These are phyloP conservation scores for Drepana arcuata DNA, from an alignment of 1,140 invertebrate species.

Conservation along the genomic window DNA sequence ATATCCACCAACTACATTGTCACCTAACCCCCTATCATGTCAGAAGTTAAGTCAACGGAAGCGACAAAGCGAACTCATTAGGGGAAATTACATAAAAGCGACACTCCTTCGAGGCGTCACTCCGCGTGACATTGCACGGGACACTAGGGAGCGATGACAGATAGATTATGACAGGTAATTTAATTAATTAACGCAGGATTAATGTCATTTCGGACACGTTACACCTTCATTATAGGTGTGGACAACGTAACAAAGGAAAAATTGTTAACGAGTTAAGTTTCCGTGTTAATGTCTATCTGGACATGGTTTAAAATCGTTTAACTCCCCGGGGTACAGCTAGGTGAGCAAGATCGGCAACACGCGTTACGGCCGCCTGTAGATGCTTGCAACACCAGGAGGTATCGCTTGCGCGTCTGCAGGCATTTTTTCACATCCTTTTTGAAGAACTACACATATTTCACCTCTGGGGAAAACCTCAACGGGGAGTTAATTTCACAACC, in stretches of 20 bases:
- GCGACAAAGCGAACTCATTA: constrained; percentile 18
- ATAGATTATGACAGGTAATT: constrained; percentile 19
- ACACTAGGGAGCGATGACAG: constrained; percentile 15
- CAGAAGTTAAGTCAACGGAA: too few relatives aligned
- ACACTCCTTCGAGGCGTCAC: constrained; percentile 21
- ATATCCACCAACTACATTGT: too few relatives aligned
- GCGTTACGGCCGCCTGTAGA: not conserved
- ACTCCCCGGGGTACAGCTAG: too few relatives aligned
- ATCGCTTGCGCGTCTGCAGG: too few relatives aligned
- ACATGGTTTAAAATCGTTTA: too few relatives aligned
- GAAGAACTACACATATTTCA: too few relatives aligned
- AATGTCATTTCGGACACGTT: constrained; percentile 7
- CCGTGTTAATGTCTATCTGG: too few relatives aligned
- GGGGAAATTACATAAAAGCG: constrained; percentile 15
- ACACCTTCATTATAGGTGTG: not conserved
- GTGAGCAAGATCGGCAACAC: not conserved
- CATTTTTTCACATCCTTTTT: too few relatives aligned
- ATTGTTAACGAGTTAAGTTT: not conserved
- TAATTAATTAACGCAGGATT: constrained; percentile 23
- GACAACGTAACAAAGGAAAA: not conserved
- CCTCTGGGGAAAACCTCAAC: too few relatives aligned
- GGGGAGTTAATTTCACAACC: too few relatives aligned
- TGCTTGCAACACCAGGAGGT: too few relatives aligned
- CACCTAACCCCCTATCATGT: too few relatives aligned
- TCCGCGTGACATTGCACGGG: constrained; percentile 14